Evolutionary conservation across 2,888 invertebrate genomes (phyloP), one percentile per base, ranked within the genome.

Genomic region (Eulithis prunata): DNA sequence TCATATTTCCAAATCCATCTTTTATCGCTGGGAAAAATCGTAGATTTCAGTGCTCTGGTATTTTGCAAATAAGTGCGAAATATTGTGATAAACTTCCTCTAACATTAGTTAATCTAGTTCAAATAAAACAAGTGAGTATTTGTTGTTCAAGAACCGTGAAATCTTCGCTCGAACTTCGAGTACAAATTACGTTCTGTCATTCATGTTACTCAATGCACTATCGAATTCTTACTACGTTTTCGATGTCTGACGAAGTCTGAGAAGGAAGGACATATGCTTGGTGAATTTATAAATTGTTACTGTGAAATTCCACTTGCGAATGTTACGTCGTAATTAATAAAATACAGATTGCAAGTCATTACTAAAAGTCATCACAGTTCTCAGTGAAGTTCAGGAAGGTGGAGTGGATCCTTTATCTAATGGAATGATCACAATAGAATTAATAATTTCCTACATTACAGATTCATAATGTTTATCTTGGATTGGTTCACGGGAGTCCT

Each of bases 401-500:
- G 66, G 13, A 62, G 45, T 54, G 41, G 21, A 58, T 64, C 57
- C 38, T 52, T 43, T 70, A 70, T 52, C 14, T 70, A 70, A 72
- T 73, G 62, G 62, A 63, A 62, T 76, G 74, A 72, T 54, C 41
- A 8, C 10, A 28, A 0, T 46, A 69, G 62, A 85, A 80, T 83
- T 81, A 73, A 70, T 73, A 60, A 78, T 81, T 83, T 82, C 74
- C 66, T 82, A 76, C 76, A 66, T 86, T 92, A 77, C 90, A 92
- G 91, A 91, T 88, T 86, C 87, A 91, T 85, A 88, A 98, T 98
- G 98, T 98, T 98, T 94, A 96, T 98, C 94, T 97, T 97, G 97
- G 98, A 98, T 93, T 98, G 98, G 98, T 97, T 98, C 88, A 97
- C 98, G 89, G 97, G 98, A 83, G 97, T 98, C 86, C 94, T 98